These are phyloP conservation scores for Anas capensis DNA, from an alignment of 2,797 vertebrate species.

Conservation along the genomic window DNA sequence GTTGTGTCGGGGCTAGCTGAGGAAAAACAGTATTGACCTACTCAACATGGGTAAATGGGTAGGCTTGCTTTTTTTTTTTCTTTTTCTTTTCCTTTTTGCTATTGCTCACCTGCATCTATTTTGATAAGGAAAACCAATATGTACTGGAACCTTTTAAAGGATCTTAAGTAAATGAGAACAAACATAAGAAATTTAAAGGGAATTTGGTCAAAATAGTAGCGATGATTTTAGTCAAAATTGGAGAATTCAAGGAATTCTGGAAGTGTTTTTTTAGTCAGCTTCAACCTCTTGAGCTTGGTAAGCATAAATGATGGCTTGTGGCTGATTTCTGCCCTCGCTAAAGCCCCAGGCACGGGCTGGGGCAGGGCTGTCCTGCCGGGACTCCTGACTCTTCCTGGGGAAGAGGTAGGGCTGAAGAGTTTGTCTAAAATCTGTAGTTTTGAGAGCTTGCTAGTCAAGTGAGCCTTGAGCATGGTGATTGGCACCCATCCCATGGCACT, in stretches of 20 bases:
- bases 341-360: fast-evolving
- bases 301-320: not conserved
- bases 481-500: not conserved
- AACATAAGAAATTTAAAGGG: slow-evolving; percentile 1
- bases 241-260: not conserved
- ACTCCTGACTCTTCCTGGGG: not conserved
- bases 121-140: not conserved
- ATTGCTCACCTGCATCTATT: not conserved
- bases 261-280: not conserved
- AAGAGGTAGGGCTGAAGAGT: not conserved
- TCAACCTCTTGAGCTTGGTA: not conserved
- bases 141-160: not conserved
- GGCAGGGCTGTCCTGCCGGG: not conserved
- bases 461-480: not conserved
- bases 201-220: not conserved
- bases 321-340: not conserved
- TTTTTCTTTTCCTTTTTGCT: not conserved
- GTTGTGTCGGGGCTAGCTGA: not conserved
- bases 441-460: not conserved
- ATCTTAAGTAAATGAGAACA: not conserved
- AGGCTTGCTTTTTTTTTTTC: not conserved
- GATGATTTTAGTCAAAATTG: not conserved
- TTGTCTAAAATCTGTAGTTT: not conserved
- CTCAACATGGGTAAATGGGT: not conserved
- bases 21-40: not conserved